Base-by-base conservation (phyloP, 2,797 vertebrate genomes). In the Rachycentron canadum region DNA sequence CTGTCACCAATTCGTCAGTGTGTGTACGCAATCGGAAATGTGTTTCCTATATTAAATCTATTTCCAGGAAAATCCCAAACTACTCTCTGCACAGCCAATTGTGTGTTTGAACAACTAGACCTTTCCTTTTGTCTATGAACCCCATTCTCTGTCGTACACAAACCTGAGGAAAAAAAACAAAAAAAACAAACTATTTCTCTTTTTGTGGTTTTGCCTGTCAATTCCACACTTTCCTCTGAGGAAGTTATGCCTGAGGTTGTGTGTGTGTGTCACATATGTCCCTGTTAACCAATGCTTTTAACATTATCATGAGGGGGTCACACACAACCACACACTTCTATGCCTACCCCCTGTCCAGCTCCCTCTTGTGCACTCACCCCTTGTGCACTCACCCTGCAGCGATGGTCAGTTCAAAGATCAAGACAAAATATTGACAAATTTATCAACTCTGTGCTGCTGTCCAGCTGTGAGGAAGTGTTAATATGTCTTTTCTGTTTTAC, bases 401-500 rank as follows among this genome's bases (percentile, higher is more conserved):
- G 40, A 11, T 56, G 85, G 79, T 88, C 79, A 88, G 83, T 66
- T 57, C 68, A 81, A 52, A 0, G 62, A 90, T 90, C 91, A 81
- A 88, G 79, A 60, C 55, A 36, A 73, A 85, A 47, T 90, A 93
- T 93, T 70, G 92, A 93, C 79, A 25, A 84, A 92, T 92, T 91
- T 91, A 92, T 92, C 85, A 83, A 34, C 13, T 85, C 59, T 40
- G 74, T 83, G 77, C 90, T 86, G 82, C 64, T 11, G 49, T 63
- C 82, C 88, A 89, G 89, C 91, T 88, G 88, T 43, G 87, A 78
- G 91, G 88, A 91, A 83, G 85, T 83, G 79, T 93, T 92, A 23
- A 77, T 86, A 80, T 79, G 4, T 50, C 69, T 72, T 72, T 81
- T 88, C 63, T 65, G 60, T 78, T 65, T 82, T 75, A 80, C 59